Conservation (phyloP, 2,797 vertebrate genomes). For the Muscicapa comitata region DNA sequence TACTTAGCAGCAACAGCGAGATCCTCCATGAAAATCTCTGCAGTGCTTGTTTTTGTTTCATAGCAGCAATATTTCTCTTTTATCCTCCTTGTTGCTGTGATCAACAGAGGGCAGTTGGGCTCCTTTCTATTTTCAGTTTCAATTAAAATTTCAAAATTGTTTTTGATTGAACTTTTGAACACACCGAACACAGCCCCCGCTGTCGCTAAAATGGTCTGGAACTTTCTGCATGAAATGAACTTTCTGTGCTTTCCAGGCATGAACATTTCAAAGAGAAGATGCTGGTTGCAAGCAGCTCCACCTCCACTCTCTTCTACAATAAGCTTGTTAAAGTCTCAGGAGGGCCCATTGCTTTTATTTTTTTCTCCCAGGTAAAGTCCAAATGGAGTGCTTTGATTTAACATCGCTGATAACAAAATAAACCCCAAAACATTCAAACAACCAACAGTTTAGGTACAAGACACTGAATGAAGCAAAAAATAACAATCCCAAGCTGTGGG, state of each 20-base stretch:
- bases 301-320: background rate
- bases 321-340: background rate
- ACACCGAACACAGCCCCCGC: background rate
- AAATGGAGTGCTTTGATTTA: background rate
- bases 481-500: background rate
- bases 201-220: constrained; percentile 5
- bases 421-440: too few relatives aligned
- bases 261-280: constrained; percentile 27
- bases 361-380: background rate
- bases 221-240: background rate
- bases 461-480: background rate
- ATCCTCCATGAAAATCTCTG: background rate
- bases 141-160: constrained; percentile 49
- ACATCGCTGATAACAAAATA: background rate
- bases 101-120: constrained; percentile 37
- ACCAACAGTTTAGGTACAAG: background rate
- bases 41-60: constrained; percentile 3
- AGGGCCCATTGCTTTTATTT: background rate
- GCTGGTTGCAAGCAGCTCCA: background rate
- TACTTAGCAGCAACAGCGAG: background rate
- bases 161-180: constrained; percentile 37
- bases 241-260: background rate
- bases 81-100: constrained; percentile 30
- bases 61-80: background rate
- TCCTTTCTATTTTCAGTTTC: constrained; percentile 55